These are phyloP conservation scores for Bombus pascuorum DNA, from an alignment of 1,140 invertebrate species.

Conservation along the genomic window DNA sequence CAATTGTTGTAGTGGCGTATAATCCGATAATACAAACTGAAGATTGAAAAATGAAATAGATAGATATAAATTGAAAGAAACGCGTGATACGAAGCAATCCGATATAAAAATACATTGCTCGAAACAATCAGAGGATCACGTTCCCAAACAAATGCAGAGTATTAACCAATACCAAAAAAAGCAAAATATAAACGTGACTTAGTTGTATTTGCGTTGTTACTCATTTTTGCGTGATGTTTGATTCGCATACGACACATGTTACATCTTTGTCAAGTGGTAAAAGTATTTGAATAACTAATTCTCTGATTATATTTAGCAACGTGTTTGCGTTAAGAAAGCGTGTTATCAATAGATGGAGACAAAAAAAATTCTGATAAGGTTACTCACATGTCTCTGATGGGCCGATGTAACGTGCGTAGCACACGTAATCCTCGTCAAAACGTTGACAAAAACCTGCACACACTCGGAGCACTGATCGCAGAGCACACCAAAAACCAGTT, in stretches of 20 bases:
- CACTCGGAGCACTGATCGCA: constrained; percentile 59
- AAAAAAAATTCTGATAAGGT: not conserved
- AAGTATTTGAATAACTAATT: not conserved
- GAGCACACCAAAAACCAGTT: constrained; percentile 51
- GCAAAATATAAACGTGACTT: not conserved
- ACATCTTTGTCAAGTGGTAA: not conserved
- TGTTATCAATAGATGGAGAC: not conserved
- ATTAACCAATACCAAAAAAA: not conserved
- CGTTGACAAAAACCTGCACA: constrained; percentile 35
- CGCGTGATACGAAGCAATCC: not conserved
- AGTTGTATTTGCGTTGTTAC: too few relatives aligned
- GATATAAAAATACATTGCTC: not conserved
- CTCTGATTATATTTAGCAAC: not conserved
- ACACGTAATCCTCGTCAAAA: constrained; percentile 57
- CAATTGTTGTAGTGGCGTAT: too few relatives aligned
- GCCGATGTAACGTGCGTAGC: constrained; percentile 5
- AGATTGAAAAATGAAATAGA: not conserved
- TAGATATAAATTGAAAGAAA: not conserved
- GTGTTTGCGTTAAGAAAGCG: not conserved
- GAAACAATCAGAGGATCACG: not conserved
- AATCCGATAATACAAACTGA: too few relatives aligned
- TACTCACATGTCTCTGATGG: constrained; percentile 51
- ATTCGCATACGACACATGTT: not conserved
- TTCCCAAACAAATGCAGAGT: not conserved
- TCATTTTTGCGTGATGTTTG: not conserved